Percentiles rank a stretch among this genome's conserved stretches.
phyloP scores from a whole-genome alignment of 1,140 invertebrate species.

The Cecropterus lyciades region DNA sequence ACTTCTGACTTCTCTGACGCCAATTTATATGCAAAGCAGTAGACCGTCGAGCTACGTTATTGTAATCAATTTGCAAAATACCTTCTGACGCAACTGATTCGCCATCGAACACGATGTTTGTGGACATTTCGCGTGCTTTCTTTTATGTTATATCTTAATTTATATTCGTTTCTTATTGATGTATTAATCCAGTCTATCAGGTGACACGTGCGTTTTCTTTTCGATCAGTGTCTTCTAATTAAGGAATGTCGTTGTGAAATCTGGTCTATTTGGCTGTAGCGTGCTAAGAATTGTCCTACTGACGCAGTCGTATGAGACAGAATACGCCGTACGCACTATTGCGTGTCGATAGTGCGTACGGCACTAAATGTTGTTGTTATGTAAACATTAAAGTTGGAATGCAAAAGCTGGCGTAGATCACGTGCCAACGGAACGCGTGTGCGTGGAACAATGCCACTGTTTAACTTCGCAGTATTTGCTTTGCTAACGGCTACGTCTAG shows the following conservation, averaged over 20 bases:
- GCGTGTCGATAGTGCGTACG: too few species aligned
- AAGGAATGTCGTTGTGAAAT: too few species aligned
- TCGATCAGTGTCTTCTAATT: neutral
- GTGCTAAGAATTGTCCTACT: too few species aligned
- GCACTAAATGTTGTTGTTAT: constrained; percentile 9
- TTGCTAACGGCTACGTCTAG: constrained; percentile 38
- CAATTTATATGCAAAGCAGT: constrained; percentile 21
- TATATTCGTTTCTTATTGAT: constrained; percentile 10
- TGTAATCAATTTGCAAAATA: constrained; percentile 28
- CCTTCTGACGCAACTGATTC: constrained; percentile 10
- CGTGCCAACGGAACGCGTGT: constrained; percentile 18
- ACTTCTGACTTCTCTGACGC: constrained; percentile 13
- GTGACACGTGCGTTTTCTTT: neutral
- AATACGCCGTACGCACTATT: neutral
- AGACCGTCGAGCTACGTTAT: constrained; percentile 4
- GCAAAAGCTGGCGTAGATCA: constrained; percentile 19
- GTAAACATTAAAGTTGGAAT: constrained; percentile 25
- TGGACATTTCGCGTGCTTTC: constrained; percentile 3
- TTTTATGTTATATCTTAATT: constrained; percentile 3
- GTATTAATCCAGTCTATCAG: constrained; percentile 4
- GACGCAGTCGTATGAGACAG: too few species aligned
- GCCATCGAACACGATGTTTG: neutral
- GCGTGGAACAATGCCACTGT: constrained; percentile 43
- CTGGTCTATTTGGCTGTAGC: too few species aligned
- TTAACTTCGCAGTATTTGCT: constrained; percentile 37